Evolutionary conservation across 2,888 invertebrate species (phyloP), one percentile per base, ranked within the genome.

Genomic region (Eupithecia subfuscata): DNA sequence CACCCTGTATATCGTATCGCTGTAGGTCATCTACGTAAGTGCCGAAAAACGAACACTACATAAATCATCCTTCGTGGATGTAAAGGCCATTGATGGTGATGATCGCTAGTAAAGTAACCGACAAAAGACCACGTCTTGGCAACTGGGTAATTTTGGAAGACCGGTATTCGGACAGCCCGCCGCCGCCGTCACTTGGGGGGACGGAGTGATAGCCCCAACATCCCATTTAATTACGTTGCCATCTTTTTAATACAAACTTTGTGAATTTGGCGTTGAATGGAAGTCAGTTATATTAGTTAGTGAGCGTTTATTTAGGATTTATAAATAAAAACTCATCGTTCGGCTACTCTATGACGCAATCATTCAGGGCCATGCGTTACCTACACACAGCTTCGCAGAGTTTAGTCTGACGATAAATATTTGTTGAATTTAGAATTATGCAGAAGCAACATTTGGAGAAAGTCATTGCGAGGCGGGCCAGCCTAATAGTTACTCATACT

Each of bases 261-360:
- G 63, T 63, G 60, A 14, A 30, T 30, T 25, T 25, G 14, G 25
- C 25, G 11, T 14, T 30, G 25, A 22, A 30, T 30, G 16, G 8
- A 14, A 14, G 60, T 60, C 14, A 60, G 12, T 14, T 60, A 43
- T 14, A 43, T 37, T 37, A 1, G 12, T 60, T 1, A 25, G 22
- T 18, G 18, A 48, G 48, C 48, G 60, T 43, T 43, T 30, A 30
- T 64, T 64, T 64, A 34, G 56, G 73, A 70, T 73, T 70, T 71
- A 69, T 74, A 69, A 68, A 74, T 76, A 74, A 40, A 71, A 75
- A 34, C 60, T 63, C 18, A 63, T 63, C 67, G 68, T 70, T 48
- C 70, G 73, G 67, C 73, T 40, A 73, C 25, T 70, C 72, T 73
- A 48, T 79, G 79, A 79, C 79, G 79, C 69, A 76, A 70, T 72